Evolutionary conservation across 2,113 vertebrate genomes (phyloP).

Genomic region (Hippocampus barbouri): DNA sequence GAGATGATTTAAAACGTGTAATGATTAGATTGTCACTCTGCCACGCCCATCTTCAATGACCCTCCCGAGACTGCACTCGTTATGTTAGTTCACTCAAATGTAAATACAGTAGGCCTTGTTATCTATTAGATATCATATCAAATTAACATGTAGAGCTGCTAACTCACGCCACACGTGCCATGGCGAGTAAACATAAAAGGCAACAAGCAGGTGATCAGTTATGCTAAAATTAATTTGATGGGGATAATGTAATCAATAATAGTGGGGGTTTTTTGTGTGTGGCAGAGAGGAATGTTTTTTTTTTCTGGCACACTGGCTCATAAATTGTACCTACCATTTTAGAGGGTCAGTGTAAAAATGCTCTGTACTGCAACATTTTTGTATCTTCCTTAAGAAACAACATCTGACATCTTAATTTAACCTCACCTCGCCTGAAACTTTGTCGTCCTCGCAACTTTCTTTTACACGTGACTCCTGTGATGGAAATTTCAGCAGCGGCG

Average conservation of each 20-base stretch:
- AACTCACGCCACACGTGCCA: constrained; percentile 34
- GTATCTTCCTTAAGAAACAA: constrained; percentile 6
- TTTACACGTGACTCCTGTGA: background rate
- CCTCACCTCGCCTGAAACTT: constrained; percentile 2
- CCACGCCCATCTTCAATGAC: too few relatives aligned
- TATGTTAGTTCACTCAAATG: constrained; percentile 13
- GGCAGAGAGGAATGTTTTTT: constrained; percentile 13
- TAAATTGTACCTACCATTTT: constrained; percentile 27
- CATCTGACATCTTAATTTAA: constrained; percentile 4
- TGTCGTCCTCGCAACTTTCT: constrained; percentile 1
- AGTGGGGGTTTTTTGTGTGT: background rate
- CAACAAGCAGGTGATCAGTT: constrained; percentile 21
- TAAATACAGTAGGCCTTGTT: constrained; percentile 28
- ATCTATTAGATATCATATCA: constrained; percentile 23
- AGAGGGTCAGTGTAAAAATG: constrained; percentile 10
- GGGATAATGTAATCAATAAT: background rate
- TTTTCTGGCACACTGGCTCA: constrained; percentile 36
- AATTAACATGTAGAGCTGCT: constrained; percentile 34
- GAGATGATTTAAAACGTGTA: too few relatives aligned
- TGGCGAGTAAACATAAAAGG: constrained; percentile 13
- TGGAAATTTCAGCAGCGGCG: constrained; percentile 18
- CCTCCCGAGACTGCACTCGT: too few relatives aligned
- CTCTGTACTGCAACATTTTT: background rate
- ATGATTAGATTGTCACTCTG: too few relatives aligned
- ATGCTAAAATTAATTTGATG: background rate